These are phyloP conservation scores for Hormiphora californensis DNA, from an alignment of 37 sponge, comb jelly and placozoan genomes.

Conservation along the genomic window DNA sequence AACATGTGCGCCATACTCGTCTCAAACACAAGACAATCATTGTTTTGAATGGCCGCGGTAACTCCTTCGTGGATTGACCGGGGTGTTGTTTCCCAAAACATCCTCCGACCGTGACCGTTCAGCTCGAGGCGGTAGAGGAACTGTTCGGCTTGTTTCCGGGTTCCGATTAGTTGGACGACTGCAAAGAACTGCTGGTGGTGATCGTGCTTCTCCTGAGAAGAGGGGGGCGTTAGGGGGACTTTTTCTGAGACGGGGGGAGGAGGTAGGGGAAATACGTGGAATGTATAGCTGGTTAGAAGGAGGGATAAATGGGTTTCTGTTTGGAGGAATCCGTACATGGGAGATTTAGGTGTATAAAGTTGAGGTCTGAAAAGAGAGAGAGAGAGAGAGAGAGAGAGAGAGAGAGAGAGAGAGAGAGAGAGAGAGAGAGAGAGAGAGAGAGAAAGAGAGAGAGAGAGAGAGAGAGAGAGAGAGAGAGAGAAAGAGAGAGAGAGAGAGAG, in stretches of 20 bases:
- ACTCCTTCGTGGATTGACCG: conserved; percentile 86
- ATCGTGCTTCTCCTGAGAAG: conserved; percentile 65
- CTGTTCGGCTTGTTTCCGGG: conserved; percentile 77
- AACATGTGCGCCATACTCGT: conserved; percentile 84
- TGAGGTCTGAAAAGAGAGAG: not conserved
- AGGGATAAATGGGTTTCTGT: no score
- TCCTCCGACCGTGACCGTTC: conserved; percentile 66
- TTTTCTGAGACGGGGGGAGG: no score
- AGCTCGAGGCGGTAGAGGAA: conserved; percentile 66
- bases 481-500: no score
- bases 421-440: no score
- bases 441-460: no score
- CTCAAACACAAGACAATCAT: conserved; percentile 92
- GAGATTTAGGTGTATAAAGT: no score
- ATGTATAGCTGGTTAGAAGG: no score
- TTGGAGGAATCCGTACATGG: no score
- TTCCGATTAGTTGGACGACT: conserved; percentile 88
- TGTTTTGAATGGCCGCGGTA: conserved; percentile 68
- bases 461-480: no score
- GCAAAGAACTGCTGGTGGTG: conserved; percentile 85
- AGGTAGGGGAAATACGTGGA: no score
- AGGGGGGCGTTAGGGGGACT: not conserved
- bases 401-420: no score
- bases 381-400: not conserved
- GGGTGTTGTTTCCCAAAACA: conserved; percentile 94